Percentiles rank a stretch among this genome's conserved stretches.
Conservation (phyloP, 2,888 invertebrate genomes). For the Thera obeliscata region DNA sequence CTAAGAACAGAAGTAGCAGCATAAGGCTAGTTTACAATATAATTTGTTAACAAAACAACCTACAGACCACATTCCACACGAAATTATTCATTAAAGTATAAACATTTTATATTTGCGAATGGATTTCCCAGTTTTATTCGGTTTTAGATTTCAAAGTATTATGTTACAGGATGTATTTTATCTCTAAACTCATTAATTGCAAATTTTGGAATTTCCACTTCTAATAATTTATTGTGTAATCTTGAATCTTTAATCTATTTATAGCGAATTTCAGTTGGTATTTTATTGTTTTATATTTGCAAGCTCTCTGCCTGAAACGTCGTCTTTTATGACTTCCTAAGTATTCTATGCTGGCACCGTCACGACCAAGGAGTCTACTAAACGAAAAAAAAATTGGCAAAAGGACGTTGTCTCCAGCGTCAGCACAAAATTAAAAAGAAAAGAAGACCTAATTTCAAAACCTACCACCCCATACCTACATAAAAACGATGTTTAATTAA, state of each 20-base stretch:
- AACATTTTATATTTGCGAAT: constrained; percentile 40
- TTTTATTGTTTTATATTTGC: no score
- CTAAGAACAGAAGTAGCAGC: constrained; percentile 16
- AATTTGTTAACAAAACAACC: constrained; percentile 35
- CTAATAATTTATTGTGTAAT: neutral
- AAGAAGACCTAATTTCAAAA: no score
- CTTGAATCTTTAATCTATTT: neutral
- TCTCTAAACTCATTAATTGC: constrained; percentile 21
- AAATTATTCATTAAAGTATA: constrained; percentile 38
- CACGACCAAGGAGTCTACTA: no score
- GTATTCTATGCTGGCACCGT: no score
- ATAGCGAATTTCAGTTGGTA: neutral
- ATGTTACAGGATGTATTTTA: constrained; percentile 39
- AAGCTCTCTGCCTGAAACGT: no score
- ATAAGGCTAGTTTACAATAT: constrained; percentile 26
- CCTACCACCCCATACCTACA: no score
- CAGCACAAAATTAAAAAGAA: neutral
- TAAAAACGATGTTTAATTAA: neutral
- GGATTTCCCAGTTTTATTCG: constrained; percentile 43
- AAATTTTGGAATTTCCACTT: constrained; percentile 26
- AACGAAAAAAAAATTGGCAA: no score
- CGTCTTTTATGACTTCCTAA: no score
- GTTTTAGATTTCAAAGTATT: constrained; percentile 43
- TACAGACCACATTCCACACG: constrained; percentile 39
- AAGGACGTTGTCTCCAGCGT: no score